A percentile compares a stretch with the other conserved stretches of the same genome.
Evolutionary conservation across 2,113 vertebrate genomes (phyloP).

Genomic region (Psittacara wagleri): DNA sequence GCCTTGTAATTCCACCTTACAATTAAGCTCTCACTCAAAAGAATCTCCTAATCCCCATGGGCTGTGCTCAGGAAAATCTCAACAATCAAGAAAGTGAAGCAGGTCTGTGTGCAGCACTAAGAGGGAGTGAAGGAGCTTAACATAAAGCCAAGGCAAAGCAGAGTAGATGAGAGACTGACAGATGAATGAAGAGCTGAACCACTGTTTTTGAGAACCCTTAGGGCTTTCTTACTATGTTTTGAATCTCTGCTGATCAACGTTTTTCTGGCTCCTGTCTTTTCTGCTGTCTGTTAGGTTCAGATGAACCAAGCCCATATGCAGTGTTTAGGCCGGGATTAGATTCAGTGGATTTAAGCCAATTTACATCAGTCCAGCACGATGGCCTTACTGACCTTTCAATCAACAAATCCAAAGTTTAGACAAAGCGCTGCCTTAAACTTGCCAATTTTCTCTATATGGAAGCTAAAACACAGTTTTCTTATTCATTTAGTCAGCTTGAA

Average conservation of each 20-base stretch:
- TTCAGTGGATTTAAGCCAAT: not conserved
- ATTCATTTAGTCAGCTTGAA: not conserved
- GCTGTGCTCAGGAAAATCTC: not conserved
- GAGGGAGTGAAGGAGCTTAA: not conserved
- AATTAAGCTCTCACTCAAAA: conserved; percentile 15
- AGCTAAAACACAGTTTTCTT: not conserved
- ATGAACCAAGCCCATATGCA: not conserved
- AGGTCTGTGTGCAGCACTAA: not conserved
- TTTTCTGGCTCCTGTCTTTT: not conserved
- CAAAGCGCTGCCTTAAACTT: not conserved
- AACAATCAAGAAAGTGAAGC: not conserved
- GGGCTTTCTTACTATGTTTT: not conserved
- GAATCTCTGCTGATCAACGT: not conserved
- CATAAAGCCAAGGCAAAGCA: not conserved
- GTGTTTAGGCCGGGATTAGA: not conserved
- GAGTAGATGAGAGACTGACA: not conserved
- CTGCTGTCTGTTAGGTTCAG: not conserved
- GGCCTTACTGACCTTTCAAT: not conserved
- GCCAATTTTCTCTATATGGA: not conserved
- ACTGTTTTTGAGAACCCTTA: not conserved
- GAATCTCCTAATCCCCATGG: not conserved
- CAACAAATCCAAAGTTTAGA: not conserved
- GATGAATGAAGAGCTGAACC: not conserved
- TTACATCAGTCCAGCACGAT: not conserved
- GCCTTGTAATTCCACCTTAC: not conserved